A percentile compares a stretch with the other conserved stretches of the same genome.
phyloP scores from a whole-genome alignment of 2,797 vertebrate genomes.

The Pangasius djambal region DNA sequence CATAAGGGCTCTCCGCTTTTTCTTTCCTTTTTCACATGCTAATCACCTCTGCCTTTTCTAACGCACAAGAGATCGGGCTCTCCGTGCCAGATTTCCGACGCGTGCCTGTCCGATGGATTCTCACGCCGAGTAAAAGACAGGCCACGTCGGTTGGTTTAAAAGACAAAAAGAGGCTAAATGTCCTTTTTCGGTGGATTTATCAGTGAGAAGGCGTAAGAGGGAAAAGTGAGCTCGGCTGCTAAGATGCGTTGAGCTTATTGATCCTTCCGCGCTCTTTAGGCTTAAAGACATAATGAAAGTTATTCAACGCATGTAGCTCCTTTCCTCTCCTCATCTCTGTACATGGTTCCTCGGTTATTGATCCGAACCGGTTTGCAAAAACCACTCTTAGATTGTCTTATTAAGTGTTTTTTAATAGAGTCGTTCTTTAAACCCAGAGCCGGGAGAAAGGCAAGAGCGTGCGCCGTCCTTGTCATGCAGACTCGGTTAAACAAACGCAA shows the following conservation, averaged over 20 bases:
- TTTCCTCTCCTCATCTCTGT: slow-evolving; percentile 25
- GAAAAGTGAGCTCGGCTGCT: slow-evolving; percentile 26
- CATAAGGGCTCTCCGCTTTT: slow-evolving; percentile 65
- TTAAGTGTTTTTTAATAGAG: slow-evolving; percentile 66
- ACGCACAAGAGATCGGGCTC: slow-evolving; percentile 22
- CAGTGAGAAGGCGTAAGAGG: background rate
- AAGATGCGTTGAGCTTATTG: slow-evolving; percentile 54
- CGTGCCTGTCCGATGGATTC: slow-evolving; percentile 55
- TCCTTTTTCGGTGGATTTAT: slow-evolving; percentile 7
- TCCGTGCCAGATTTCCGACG: slow-evolving; percentile 40
- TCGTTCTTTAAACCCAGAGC: slow-evolving; percentile 54
- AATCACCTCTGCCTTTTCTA: slow-evolving; percentile 58
- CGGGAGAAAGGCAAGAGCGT: slow-evolving; percentile 40
- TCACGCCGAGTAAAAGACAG: slow-evolving; percentile 28
- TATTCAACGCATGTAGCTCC: slow-evolving; percentile 53
- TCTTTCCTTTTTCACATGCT: slow-evolving; percentile 65
- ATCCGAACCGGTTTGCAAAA: slow-evolving; percentile 60
- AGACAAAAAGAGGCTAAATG: slow-evolving; percentile 12
- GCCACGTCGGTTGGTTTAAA: slow-evolving; percentile 8
- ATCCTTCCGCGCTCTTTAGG: slow-evolving; percentile 57
- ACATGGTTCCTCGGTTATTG: slow-evolving; percentile 59
- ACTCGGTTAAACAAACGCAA: slow-evolving; percentile 40
- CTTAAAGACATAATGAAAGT: slow-evolving; percentile 64
- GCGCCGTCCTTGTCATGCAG: slow-evolving; percentile 35
- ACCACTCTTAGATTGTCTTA: slow-evolving; percentile 58